Conservation (phyloP, 2,113 vertebrate species). For the Ctenodactylus gundi region DNA sequence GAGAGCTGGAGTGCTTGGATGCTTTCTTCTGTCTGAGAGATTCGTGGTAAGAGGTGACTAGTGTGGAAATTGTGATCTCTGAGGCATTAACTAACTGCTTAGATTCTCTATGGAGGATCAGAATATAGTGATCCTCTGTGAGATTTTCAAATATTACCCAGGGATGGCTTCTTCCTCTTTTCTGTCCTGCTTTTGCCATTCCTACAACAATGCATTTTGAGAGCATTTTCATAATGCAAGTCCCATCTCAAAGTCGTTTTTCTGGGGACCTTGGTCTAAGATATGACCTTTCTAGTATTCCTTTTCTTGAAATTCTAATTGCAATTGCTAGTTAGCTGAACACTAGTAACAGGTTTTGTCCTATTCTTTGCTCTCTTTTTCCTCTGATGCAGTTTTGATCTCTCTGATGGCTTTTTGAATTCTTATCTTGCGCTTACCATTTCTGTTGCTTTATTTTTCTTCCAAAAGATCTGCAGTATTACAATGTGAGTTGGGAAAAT, state of each 20-base stretch:
- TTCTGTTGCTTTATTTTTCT: neutral
- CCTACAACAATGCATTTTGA: slow-evolving; percentile 11
- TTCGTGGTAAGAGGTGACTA: neutral
- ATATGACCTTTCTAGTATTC: neutral
- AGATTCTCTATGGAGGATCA: neutral
- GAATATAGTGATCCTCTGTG: neutral
- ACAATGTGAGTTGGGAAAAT: neutral
- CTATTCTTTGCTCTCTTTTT: neutral
- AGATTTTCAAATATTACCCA: neutral
- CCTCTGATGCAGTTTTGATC: neutral
- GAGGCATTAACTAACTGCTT: neutral
- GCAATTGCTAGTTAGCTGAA: neutral
- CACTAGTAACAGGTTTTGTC: neutral
- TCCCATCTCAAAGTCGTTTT: neutral
- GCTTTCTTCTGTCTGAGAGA: neutral
- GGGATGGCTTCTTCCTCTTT: neutral
- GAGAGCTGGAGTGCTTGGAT: neutral
- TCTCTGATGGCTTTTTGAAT: neutral
- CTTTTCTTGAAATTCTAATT: slow-evolving; percentile 6
- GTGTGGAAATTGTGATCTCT: neutral
- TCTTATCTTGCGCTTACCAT: neutral
- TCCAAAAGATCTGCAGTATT: neutral
- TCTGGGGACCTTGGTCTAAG: neutral
- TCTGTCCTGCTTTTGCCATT: neutral
- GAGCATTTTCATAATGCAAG: neutral